These are phyloP conservation scores for Caradrina kadenii DNA, from an alignment of 2,888 invertebrate genomes.

Conservation along the genomic window DNA sequence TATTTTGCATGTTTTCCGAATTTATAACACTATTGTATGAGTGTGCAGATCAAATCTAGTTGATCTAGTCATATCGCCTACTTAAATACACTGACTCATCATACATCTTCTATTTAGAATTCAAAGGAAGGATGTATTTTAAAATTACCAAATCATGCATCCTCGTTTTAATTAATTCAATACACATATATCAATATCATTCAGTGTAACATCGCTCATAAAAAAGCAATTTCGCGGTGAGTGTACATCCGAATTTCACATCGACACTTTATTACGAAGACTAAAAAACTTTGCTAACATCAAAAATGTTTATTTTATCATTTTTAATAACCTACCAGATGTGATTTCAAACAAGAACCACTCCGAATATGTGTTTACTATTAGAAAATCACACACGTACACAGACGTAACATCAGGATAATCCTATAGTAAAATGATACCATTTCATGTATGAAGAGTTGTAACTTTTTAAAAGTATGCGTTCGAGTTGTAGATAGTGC, in stretches of 20 bases:
- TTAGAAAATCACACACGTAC: slow-evolving; percentile 52
- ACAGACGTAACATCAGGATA: slow-evolving; percentile 48
- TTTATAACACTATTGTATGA: slow-evolving; percentile 41
- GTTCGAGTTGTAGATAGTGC: slow-evolving; percentile 41
- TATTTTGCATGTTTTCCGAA: slow-evolving; percentile 11
- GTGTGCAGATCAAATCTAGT: slow-evolving; percentile 4
- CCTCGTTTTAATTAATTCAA: slow-evolving; percentile 29
- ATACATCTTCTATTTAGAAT: slow-evolving; percentile 10
- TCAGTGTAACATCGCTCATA: slow-evolving; percentile 42
- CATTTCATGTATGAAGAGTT: slow-evolving; percentile 32
- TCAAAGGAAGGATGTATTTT: slow-evolving; percentile 7
- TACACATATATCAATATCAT: slow-evolving; percentile 18
- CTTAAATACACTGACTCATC: slow-evolving; percentile 9
- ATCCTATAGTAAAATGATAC: slow-evolving; percentile 26
- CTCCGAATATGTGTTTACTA: slow-evolving; percentile 59
- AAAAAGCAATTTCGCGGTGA: slow-evolving; percentile 61
- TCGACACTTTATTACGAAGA: slow-evolving; percentile 20
- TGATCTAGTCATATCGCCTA: slow-evolving; percentile 21
- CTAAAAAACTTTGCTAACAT: slow-evolving; percentile 57
- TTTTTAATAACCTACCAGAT: slow-evolving; percentile 63
- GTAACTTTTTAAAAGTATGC: slow-evolving; percentile 36
- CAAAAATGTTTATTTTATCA: slow-evolving; percentile 68
- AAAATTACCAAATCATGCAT: slow-evolving; percentile 24
- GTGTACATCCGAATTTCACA: slow-evolving; percentile 50
- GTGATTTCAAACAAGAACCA: slow-evolving; percentile 62